Base-by-base conservation (phyloP, 2,888 invertebrate species). In the Acronicta alni region DNA sequence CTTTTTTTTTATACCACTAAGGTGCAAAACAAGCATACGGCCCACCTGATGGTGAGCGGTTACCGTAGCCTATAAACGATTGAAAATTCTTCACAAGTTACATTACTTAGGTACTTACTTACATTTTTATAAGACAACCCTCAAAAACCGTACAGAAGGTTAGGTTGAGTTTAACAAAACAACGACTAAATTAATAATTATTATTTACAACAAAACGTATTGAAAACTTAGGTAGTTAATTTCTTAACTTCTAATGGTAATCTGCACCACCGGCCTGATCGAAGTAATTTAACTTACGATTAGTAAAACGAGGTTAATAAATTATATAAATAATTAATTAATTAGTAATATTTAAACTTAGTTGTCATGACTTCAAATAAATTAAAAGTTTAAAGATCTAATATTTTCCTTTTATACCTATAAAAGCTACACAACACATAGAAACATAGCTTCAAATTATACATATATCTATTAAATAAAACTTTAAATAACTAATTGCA, bases 251-350 rank as follows among this genome's bases (percentile, higher is more conserved):
- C 83, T 91, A 92, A 82, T 94, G 94, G 94, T 94, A 94, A 94
- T 94, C 94, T 94, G 94, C 94, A 94, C 94, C 94, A 93, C 94
- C 94, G 94, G 94, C 94, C 93, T 92, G 81, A 85, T 78, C 54
- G 63, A 72, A 66, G 56, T 62, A 52, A 65, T 60, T 76, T 75
- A 65, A 78, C 71, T 76, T 72, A 80, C 47, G 26, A 45, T 63
- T 48, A 61, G 15, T 44, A 55, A 46, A 46, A 67, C 49, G 47
- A 60, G 44, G 38, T 49, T 38, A 41, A 47, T 44, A 42, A 20
- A 35, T 63, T 53, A 35, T 35, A 6, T 35, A 66, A 17, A 32
- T 68, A 61, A 48, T 42, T 61, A 48, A 63, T 71, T 54, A 51
- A 39, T 38, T 53, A 53, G 20, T 32, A 32, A 35, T n/a, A 59